These are phyloP conservation scores for Piezodorus guildinii DNA, from an alignment of 1,140 invertebrate genomes.

Conservation along the genomic window DNA sequence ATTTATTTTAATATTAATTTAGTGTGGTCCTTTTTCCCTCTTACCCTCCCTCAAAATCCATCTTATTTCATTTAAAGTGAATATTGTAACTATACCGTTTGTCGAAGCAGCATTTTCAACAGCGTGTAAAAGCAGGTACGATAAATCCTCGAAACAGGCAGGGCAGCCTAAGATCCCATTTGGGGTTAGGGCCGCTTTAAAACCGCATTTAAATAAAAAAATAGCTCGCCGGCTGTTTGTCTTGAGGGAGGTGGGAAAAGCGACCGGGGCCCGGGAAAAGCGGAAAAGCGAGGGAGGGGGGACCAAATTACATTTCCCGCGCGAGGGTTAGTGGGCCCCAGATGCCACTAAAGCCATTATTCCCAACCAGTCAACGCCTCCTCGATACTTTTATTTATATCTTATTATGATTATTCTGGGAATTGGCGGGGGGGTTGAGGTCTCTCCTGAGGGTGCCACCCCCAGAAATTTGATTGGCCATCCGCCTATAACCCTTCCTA, in stretches of 20 bases:
- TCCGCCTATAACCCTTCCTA: background rate
- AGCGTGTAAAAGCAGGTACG: too few species aligned
- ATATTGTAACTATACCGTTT: too few species aligned
- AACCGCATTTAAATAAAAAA: conserved; percentile 7
- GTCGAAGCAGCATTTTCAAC: too few species aligned
- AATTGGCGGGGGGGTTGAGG: background rate
- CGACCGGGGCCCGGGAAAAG: background rate
- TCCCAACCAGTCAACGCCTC: conserved; percentile 4
- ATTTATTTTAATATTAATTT: too few species aligned
- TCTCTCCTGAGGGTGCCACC: background rate
- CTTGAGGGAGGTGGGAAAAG: background rate
- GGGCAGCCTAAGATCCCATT: background rate
- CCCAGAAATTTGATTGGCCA: conserved; percentile 2
- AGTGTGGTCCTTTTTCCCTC: too few species aligned
- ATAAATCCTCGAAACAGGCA: background rate
- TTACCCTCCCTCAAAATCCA: too few species aligned
- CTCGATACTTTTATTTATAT: conserved; percentile 12
- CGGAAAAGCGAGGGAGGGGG: background rate
- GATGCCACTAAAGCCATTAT: conserved; percentile 18
- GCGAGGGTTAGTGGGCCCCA: conserved; percentile 11
- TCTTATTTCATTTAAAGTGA: too few species aligned
- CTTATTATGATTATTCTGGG: conserved; percentile 17
- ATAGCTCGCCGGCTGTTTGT: background rate
- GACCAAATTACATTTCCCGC: conserved; percentile 7
- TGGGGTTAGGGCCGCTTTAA: conserved; percentile 1